These are phyloP conservation scores for Drosophila pruinosa DNA, from an alignment of 1,140 invertebrate genomes.

Conservation along the genomic window DNA sequence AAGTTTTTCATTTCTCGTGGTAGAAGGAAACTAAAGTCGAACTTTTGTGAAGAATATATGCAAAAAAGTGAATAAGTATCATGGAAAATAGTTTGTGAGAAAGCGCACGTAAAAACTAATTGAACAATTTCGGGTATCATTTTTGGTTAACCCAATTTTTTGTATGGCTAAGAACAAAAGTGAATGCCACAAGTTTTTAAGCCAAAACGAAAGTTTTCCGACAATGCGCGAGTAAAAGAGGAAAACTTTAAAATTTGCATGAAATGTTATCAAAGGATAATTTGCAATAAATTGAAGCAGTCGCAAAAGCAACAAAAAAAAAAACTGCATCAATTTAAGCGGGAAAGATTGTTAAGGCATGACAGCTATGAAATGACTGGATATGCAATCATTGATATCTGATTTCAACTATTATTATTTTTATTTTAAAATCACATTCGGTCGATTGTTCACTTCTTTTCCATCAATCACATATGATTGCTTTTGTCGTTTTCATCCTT, in stretches of 20 bases:
- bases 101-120: conserved; percentile 45
- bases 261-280: conserved; percentile 13
- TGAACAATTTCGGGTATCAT: conserved; percentile 45
- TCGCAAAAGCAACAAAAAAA: too few relatives aligned
- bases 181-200: conserved; percentile 43
- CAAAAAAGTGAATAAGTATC: conserved; percentile 32
- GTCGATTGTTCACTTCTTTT: neutral
- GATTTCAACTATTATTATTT: neutral
- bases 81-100: neutral
- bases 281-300: neutral
- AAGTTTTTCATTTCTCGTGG: conserved; percentile 15
- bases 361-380: too few relatives aligned
- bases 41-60: conserved; percentile 39
- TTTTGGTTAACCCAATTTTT: conserved; percentile 43
- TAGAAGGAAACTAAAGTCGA: conserved; percentile 11
- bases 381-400: too few relatives aligned
- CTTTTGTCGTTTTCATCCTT: neutral
- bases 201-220: conserved; percentile 33
- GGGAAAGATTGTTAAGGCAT: too few relatives aligned
- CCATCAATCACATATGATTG: neutral
- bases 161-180: conserved; percentile 27
- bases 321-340: too few relatives aligned
- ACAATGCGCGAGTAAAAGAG: conserved; percentile 15
- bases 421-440: neutral
- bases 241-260: conserved; percentile 12